Evolutionary conservation across 2,113 vertebrate genomes (phyloP).

Genomic region (Catagonus wagneri): DNA sequence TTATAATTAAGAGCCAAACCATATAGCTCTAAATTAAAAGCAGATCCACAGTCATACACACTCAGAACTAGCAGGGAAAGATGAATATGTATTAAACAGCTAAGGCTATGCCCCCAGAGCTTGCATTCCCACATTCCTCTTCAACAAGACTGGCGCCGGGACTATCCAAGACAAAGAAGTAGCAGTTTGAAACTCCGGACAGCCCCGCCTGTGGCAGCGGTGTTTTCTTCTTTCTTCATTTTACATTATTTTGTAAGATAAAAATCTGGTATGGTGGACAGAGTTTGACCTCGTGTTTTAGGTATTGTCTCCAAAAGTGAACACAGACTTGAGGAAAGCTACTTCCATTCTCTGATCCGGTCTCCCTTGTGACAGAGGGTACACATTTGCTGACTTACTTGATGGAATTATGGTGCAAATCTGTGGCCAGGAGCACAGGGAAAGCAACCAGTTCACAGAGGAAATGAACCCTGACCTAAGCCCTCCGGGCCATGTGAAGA

Average conservation of each 20-base stretch:
- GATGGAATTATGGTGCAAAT: slow-evolving; percentile 39
- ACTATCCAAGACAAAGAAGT: not conserved
- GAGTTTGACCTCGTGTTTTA: slow-evolving; percentile 1
- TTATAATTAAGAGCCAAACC: slow-evolving; percentile 37
- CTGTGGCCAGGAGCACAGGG: not conserved
- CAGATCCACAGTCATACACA: not conserved
- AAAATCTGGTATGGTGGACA: not conserved
- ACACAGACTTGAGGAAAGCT: not conserved
- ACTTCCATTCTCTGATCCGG: not conserved
- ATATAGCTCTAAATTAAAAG: not conserved
- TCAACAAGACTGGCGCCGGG: not conserved
- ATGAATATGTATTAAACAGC: no score
- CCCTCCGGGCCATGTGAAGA: not conserved
- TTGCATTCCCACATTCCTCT: not conserved
- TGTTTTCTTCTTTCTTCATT: not conserved
- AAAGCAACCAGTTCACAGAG: not conserved
- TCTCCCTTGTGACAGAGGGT: not conserved
- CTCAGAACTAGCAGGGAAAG: no score
- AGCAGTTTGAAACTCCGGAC: not conserved
- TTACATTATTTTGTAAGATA: not conserved
- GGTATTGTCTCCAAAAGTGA: not conserved
- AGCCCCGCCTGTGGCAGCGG: not conserved
- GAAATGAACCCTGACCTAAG: not conserved
- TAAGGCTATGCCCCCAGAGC: not conserved
- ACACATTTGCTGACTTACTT: not conserved